Evolutionary conservation across 2,888 invertebrate species (phyloP).

Genomic region (Lagria hirta): DNA sequence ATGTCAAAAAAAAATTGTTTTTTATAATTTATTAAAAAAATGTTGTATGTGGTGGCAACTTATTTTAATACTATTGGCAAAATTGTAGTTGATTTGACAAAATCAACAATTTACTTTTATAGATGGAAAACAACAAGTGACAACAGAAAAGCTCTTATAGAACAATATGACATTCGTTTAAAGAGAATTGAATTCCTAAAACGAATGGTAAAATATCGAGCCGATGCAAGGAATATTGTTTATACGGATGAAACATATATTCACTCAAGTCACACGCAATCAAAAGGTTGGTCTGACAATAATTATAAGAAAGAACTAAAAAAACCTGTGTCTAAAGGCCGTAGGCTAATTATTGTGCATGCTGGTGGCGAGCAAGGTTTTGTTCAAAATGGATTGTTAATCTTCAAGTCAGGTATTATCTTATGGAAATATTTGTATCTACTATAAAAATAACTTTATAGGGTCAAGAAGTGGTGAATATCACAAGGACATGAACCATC

Average conservation of each 20-base stretch:
- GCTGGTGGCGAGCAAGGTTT: slow-evolving; percentile 7
- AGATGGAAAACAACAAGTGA: neutral
- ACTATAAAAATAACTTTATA: too few species aligned
- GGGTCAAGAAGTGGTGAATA: too few species aligned
- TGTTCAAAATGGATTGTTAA: neutral
- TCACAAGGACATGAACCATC: too few species aligned
- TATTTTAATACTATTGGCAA: too few species aligned
- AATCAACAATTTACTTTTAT: too few species aligned
- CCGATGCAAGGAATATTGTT: slow-evolving; percentile 5
- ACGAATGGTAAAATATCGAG: slow-evolving; percentile 5
- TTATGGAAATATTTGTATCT: too few species aligned
- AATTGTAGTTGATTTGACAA: too few species aligned
- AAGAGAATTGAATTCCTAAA: slow-evolving; percentile 6
- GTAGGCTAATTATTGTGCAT: slow-evolving; percentile 3
- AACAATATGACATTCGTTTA: slow-evolving; percentile 2
- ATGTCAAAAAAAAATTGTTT: too few species aligned
- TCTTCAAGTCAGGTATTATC: slow-evolving; percentile 4
- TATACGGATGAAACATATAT: slow-evolving; percentile 6
- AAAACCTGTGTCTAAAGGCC: slow-evolving; percentile 2
- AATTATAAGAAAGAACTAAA: slow-evolving; percentile 1
- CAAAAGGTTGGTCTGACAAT: slow-evolving; percentile 1
- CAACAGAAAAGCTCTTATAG: slow-evolving; percentile 3
- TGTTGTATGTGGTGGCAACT: too few species aligned
- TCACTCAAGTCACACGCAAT: slow-evolving; percentile 1
- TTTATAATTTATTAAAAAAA: too few species aligned